Conservation (phyloP, 2,888 invertebrate genomes). For the Temnothorax unifasciatus region DNA sequence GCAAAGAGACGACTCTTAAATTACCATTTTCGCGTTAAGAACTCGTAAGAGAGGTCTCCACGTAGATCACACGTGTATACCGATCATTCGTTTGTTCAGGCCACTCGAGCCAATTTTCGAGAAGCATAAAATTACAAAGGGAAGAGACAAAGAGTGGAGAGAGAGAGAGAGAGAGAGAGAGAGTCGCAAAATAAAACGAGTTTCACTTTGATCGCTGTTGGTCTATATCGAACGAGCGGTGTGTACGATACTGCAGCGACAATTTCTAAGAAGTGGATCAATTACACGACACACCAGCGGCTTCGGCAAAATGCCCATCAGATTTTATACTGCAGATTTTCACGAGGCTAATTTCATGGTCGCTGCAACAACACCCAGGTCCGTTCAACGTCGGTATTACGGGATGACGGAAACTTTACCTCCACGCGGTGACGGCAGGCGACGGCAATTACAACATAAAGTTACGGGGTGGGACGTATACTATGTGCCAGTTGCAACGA, state of each 20-base stretch:
- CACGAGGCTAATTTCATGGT: constrained; percentile 54
- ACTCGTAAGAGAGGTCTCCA: constrained; percentile 13
- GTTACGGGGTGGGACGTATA: constrained; percentile 51
- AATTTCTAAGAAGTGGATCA: constrained; percentile 8
- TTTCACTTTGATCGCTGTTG: constrained; percentile 24
- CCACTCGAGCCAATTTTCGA: constrained; percentile 29
- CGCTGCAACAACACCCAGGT: constrained; percentile 31
- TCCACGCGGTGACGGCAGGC: constrained; percentile 34
- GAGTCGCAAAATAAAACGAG: background rate
- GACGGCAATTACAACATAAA: constrained; percentile 64
- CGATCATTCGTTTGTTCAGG: constrained; percentile 21
- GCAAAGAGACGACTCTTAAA: constrained; percentile 23
- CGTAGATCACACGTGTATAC: background rate
- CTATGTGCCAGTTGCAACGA: constrained; percentile 52
- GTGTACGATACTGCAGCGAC: background rate
- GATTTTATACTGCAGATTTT: constrained; percentile 31
- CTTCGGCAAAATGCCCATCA: constrained; percentile 25
- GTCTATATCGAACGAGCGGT: background rate
- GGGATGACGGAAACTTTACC: constrained; percentile 53
- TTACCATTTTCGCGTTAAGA: constrained; percentile 46
- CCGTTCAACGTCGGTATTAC: constrained; percentile 44
- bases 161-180: background rate
- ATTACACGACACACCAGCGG: constrained; percentile 35
- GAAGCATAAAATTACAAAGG: constrained; percentile 20
- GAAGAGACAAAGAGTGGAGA: background rate